Percentiles rank a stretch among this genome's conserved stretches.
Evolutionary conservation across 2,888 invertebrate species (phyloP).

Genomic region (Amblyjoppa proteus): DNA sequence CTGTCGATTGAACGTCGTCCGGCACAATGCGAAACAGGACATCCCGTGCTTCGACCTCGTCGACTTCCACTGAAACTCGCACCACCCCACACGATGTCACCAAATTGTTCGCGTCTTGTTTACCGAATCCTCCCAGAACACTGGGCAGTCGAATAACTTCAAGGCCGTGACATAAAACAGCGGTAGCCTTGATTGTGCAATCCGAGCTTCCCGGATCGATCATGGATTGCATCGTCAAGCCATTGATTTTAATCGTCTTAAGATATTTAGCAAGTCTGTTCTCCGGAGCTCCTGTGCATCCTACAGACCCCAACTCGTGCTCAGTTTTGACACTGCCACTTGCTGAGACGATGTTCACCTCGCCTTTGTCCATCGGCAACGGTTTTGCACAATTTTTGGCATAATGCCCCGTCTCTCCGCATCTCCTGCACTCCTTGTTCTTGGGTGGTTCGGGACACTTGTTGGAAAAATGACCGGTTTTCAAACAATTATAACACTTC

Average conservation of each 20-base stretch:
- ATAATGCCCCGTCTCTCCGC: constrained; percentile 42
- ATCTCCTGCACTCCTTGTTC: constrained; percentile 27
- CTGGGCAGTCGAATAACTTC: constrained; percentile 5
- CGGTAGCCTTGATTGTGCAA: constrained; percentile 59
- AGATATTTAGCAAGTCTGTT: constrained; percentile 55
- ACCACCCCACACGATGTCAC: constrained; percentile 51
- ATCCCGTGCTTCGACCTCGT: constrained; percentile 57
- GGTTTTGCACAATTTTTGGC: constrained; percentile 52
- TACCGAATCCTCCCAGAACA: constrained; percentile 49
- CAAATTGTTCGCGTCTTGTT: background rate
- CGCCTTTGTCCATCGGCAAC: constrained; percentile 28
- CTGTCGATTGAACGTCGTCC: constrained; percentile 68
- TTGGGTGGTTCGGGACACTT: constrained; percentile 43
- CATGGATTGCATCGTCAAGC: constrained; percentile 20
- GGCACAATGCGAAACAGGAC: constrained; percentile 69
- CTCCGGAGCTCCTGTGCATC: background rate
- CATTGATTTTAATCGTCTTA: constrained; percentile 44
- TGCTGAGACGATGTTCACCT: constrained; percentile 15
- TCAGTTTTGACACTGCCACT: background rate
- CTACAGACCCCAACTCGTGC: background rate
- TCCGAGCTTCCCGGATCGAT: constrained; percentile 43
- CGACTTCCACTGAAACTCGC: constrained; percentile 59
- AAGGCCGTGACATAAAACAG: constrained; percentile 30
- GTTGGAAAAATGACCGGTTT: constrained; percentile 34
- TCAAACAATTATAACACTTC: constrained; percentile 38